Evolutionary conservation across 2,113 vertebrate genomes (phyloP), one percentile per base, ranked within the genome.

Genomic region (Oreochromis aureus): DNA sequence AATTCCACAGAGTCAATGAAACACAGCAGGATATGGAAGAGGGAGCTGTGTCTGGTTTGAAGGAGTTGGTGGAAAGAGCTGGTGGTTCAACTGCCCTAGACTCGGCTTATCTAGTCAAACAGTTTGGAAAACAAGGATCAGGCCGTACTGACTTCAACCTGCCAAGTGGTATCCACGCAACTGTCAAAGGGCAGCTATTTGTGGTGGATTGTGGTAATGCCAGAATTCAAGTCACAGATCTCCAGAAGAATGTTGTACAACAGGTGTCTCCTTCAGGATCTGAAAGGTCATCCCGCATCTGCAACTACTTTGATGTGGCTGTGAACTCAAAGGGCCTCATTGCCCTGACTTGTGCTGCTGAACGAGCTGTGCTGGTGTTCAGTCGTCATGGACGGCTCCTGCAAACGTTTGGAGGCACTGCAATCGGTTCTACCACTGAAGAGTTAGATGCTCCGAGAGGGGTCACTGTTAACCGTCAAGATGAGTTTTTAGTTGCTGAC

Each of bases 161-260:
- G 4, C 97, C 96, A 30, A 97, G 96, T 4, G 97, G 97, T 3
- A 34, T 97, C n/a, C 95, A 96, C 10, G 88, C 93, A 82, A 95
- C 96, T 2, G 66, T 83, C 2, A 93, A 95, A 82, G 97, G 97
- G 9, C 94, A 96, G 81, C 91, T 97, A 1, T 97, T 96, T 73
- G 94, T 97, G 30, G 97, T 97, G 48, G 97, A 97, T n/a, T 97
- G 96, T 61, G 97, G 97, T 18, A 97, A 97, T 7, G 95, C 95
- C 19, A 95, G 97, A 7, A 92, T 96, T 82, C 97, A 97, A 91
- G 95, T 97, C 71, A 96, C 95, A 41, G 96, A 97, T 84, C 85
- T 92, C 19, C 93, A 92, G 59, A 96, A 96, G 44, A 96, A 96
- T 41, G 84, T 97, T 22, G 95, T 96, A 11, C 97, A 97, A 84